phyloP scores from a whole-genome alignment of 2,113 vertebrate genomes.

The Tylochromis polylepis region DNA sequence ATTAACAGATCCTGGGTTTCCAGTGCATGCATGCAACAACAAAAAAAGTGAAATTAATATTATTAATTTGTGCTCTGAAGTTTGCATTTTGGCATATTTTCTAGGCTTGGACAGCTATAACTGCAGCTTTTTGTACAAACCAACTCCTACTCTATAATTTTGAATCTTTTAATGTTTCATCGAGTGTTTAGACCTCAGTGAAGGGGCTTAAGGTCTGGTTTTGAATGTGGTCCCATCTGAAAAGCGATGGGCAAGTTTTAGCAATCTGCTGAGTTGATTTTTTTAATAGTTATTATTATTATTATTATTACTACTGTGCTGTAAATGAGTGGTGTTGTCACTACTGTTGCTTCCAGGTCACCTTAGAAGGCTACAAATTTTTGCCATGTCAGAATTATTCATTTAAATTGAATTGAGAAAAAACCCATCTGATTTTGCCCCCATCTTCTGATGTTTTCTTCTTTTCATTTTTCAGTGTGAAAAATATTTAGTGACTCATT shows the following conservation, averaged over 20 bases:
- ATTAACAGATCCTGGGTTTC: not conserved
- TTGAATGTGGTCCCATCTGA: not conserved
- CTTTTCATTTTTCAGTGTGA: not conserved
- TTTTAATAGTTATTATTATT: not conserved
- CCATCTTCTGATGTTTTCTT: not conserved
- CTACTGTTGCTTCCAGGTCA: not conserved
- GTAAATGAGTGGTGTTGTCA: slow-evolving; percentile 22
- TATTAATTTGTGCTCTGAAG: not conserved
- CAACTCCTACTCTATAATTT: not conserved
- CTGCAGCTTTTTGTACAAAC: not conserved
- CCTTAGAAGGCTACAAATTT: not conserved
- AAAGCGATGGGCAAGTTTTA: not conserved
- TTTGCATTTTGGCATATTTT: not conserved
- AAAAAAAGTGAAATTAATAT: not conserved
- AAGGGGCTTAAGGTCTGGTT: slow-evolving; percentile 19
- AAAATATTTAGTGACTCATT: not conserved
- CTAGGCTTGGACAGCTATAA: not conserved
- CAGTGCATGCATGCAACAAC: slow-evolving; percentile 23
- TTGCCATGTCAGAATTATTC: not conserved
- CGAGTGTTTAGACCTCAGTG: not conserved
- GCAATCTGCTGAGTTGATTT: not conserved
- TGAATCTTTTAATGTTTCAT: slow-evolving; percentile 2
- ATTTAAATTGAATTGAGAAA: not conserved
- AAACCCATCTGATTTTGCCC: not conserved
- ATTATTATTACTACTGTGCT: not conserved